Evolutionary conservation across 2,113 vertebrate species (phyloP).

Genomic region (Dasyurus viverrinus): DNA sequence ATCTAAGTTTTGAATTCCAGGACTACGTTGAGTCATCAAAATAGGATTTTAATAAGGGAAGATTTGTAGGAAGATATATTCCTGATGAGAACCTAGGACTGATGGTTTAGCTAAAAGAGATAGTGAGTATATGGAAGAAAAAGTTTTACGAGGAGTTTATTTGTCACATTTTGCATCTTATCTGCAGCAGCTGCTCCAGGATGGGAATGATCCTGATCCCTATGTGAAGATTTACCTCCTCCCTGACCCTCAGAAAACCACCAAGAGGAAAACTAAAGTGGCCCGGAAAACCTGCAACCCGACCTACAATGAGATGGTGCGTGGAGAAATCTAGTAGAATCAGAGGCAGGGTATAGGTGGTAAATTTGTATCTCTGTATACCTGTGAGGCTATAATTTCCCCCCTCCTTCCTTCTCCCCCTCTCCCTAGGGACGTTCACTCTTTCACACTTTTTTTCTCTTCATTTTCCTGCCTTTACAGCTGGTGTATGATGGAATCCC

Average conservation of each 20-base stretch:
- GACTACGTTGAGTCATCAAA: not conserved
- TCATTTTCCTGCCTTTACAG: slow-evolving; percentile 73
- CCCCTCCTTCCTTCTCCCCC: not conserved
- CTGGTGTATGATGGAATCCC: slow-evolving; percentile 95
- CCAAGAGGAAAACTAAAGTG: slow-evolving; percentile 98
- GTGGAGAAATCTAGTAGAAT: not conserved
- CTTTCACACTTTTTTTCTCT: not conserved
- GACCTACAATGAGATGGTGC: slow-evolving; percentile 98
- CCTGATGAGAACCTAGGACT: not conserved
- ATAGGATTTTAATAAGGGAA: not conserved
- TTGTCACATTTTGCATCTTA: not conserved
- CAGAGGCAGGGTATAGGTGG: not conserved
- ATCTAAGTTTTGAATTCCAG: not conserved
- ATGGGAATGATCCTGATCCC: slow-evolving; percentile 95
- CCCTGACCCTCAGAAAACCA: slow-evolving; percentile 96
- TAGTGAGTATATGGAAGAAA: not conserved
- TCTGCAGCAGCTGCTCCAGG: slow-evolving; percentile 90
- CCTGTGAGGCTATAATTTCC: not conserved
- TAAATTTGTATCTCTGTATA: not conserved
- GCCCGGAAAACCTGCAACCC: slow-evolving; percentile 97
- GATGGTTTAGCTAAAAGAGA: not conserved
- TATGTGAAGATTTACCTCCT: slow-evolving; percentile 98
- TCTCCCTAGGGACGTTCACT: not conserved
- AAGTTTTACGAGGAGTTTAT: not conserved
- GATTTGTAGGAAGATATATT: not conserved